A percentile compares a stretch with the other conserved stretches of the same genome.
Evolutionary conservation across 37 sponge, comb jelly and placozoan species (phyloP).

Genomic region (Tethya wilhelma): DNA sequence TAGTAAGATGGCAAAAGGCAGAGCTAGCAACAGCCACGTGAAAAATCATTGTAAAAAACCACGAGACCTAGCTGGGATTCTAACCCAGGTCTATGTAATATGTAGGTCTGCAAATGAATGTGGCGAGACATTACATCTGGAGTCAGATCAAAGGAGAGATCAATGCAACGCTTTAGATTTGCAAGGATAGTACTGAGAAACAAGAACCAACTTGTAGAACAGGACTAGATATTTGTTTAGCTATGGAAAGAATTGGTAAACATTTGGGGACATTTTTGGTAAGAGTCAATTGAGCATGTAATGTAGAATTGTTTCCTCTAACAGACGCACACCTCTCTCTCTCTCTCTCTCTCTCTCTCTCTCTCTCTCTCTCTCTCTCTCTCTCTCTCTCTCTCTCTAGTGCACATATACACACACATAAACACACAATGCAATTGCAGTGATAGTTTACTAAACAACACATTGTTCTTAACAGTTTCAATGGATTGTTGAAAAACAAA

Average conservation of each 20-base stretch:
- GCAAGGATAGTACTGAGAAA: neutral
- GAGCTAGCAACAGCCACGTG: too few species aligned
- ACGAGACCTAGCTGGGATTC: too few species aligned
- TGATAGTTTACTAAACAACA: too few species aligned
- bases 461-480: too few species aligned
- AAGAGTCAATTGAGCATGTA: neutral
- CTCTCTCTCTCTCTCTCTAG: neutral
- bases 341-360: neutral
- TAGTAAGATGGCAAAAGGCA: too few species aligned
- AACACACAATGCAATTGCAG: slow-evolving; percentile 9
- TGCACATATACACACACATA: slow-evolving; percentile 17
- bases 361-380: neutral
- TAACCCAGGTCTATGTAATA: too few species aligned
- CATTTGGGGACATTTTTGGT: neutral
- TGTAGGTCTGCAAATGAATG: too few species aligned
- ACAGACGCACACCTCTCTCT: neutral
- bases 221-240: neutral
- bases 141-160: too few species aligned
- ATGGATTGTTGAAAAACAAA: too few species aligned
- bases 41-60: too few species aligned
- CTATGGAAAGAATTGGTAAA: neutral
- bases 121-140: too few species aligned
- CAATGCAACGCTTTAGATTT: too few species aligned
- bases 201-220: neutral
- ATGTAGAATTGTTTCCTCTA: neutral